Evolutionary conservation across 2,113 vertebrate genomes (phyloP).

Genomic region (Delphinus delphis): DNA sequence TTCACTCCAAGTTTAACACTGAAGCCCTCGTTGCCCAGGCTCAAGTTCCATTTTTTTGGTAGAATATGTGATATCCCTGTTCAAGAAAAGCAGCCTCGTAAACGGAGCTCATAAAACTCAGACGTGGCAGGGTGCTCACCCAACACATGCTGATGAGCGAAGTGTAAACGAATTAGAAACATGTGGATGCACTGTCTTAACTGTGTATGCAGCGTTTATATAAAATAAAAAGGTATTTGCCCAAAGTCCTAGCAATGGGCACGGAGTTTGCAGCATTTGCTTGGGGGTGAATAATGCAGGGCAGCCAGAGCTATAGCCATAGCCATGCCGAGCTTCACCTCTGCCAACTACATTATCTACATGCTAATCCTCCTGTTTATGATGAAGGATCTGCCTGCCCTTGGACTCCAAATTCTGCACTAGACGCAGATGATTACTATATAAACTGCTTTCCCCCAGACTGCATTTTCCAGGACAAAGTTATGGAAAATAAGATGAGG

Average conservation of each 20-base stretch:
- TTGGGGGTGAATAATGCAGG: background rate
- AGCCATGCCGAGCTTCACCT: background rate
- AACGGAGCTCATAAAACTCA: conserved; percentile 54
- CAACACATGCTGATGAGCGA: conserved; percentile 26
- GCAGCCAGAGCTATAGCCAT: background rate
- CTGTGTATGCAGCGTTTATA: background rate
- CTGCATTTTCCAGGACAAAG: conserved; percentile 59
- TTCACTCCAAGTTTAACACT: conserved; percentile 47
- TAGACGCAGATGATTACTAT: background rate
- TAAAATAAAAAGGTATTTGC: background rate
- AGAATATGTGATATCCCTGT: conserved; percentile 19
- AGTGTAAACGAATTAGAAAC: conserved; percentile 56
- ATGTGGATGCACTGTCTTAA: background rate
- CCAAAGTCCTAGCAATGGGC: background rate
- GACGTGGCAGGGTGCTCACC: conserved; percentile 12
- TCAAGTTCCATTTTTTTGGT: background rate
- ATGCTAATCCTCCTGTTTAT: background rate
- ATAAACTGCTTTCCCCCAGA: conserved; percentile 35
- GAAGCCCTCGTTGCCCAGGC: conserved; percentile 35
- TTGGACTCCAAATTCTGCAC: background rate
- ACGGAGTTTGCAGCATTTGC: background rate
- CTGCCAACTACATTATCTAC: background rate
- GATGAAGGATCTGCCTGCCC: background rate
- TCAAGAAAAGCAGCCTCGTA: conserved; percentile 48
- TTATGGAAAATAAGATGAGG: conserved; percentile 58